Evolutionary conservation across 2,113 vertebrate species (phyloP), one percentile per base, ranked within the genome.

Genomic region (Mirza zaza): DNA sequence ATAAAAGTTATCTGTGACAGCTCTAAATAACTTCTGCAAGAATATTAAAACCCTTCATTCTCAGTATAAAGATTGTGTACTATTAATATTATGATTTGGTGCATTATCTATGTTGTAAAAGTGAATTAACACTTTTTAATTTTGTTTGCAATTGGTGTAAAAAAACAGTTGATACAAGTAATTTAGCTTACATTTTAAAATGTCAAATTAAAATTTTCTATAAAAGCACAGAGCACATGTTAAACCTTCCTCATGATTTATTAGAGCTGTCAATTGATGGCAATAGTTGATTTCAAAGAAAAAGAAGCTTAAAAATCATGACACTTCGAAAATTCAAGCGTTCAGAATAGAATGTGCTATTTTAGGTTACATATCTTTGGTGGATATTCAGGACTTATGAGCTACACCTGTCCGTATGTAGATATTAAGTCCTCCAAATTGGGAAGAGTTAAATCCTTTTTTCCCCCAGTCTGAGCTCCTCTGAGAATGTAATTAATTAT

Each of bases 141-240:
- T 96, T 96, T 97, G 77, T 87, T 95, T 92, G 18, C 25, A 68
- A 48, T 59, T 73, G n/a, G 8, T 92, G 12, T 92, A 39, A 91
- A 91, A 95, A 85, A 25, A n/a, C 36, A 90, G 63, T n/a, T 45
- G 45, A 81, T 42, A 61, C 8, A 83, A 76, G 65, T 92, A 83
- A 87, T 90, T 95, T 84, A 90, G 76, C 18, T 95, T 93, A 10
- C 14, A 59, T 65, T 50, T 90, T 92, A 87, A 89, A 92, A 61
- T 57, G 39, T 73, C 63, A 94, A 86, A 80, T 90, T 87, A 84
- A 87, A 95, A 90, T 63, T 85, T 89, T 70, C 34, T 87, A 25
- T 59, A 77, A 50, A 80, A 76, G 4, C 75, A 92, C 29, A 61
- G 57, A 86, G 25, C 75, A 50, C 48, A 0, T 94, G n/a, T 83